Base-by-base conservation (phyloP, 2,888 invertebrate genomes). In the Drosophila borealis region DNA sequence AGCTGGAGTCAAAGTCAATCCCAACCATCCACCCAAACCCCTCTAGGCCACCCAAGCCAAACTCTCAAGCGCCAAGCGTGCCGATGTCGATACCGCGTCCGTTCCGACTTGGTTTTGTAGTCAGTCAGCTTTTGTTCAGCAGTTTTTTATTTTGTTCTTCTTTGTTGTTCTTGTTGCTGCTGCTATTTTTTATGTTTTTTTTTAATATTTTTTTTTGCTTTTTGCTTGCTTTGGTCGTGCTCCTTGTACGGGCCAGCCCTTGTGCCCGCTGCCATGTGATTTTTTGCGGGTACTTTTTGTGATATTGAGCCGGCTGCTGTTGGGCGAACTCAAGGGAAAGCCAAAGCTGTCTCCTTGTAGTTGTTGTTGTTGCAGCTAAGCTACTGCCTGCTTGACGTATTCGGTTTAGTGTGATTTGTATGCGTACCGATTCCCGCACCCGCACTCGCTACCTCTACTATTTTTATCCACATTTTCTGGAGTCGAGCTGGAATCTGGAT, bases 381-480 rank as follows among this genome's bases (percentile, higher is more conserved):
- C 81, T 77, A 67, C 53, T 72, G 69, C 63, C 65, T 74, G 70
- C 81, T 83, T 86, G 81, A 82, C 81, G 83, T 81, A 82, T 86
- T 82, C 67, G 86, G 86, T 70, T 85, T 80, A 81, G 82, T 77
- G 87, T 83, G 82, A 82, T 86, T 82, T 82, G 83, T 86, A 79
- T 75, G 84, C 70, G 50, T 42, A 51, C 46, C 49, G 56, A 19
- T 66, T 56, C 33, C 42, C 4, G 29, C 14, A 39, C 29, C 36
- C 19, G 14, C 36, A 41, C 8, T 29, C 29, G 29, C 29, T 29
- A 29, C 8, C 6, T 2, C 29, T 29, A 29, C 36, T 9, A 14
- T 17, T n/a, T 29, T 8, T 29, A 54, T 46, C 33, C 10, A 21
- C 11, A 21, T 29, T 49, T 34, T 4, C 17, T 37, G 19, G 55